phyloP scores from a whole-genome alignment of 1,140 invertebrate genomes.

The Drosophila leontia region DNA sequence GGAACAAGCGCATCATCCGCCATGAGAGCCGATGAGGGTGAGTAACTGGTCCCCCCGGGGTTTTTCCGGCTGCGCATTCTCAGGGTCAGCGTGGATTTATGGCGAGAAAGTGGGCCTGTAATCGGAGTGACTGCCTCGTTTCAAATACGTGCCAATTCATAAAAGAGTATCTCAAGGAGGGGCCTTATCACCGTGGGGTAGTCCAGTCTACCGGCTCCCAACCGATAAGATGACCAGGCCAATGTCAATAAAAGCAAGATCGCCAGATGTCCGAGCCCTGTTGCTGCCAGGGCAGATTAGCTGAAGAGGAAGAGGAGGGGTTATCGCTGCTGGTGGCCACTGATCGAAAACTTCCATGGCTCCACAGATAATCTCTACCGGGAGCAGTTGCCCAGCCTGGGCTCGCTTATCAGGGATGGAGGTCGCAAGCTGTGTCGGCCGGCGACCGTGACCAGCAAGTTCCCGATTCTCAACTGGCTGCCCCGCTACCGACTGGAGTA shows the following conservation, averaged over 20 bases:
- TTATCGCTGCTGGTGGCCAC: background rate
- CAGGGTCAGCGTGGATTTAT: conserved; percentile 26
- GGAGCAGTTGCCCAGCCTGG: conserved; percentile 69
- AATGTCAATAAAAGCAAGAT: conserved; percentile 23
- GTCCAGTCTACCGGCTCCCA: background rate
- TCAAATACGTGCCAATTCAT: conserved; percentile 55
- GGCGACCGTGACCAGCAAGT: conserved; percentile 85
- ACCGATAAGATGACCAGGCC: conserved; percentile 30
- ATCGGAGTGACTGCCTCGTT: conserved; percentile 6
- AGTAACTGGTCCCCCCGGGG: conserved; percentile 33
- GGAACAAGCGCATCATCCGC: conserved; percentile 7
- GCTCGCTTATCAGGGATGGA: conserved; percentile 53
- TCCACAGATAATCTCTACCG: conserved; percentile 67
- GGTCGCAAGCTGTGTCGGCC: conserved; percentile 80
- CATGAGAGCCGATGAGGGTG: conserved; percentile 59
- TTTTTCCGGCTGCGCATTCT: conserved; percentile 22
- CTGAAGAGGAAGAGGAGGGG: conserved; percentile 7
- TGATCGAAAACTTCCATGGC: conserved; percentile 6
- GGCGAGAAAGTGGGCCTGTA: conserved; percentile 10
- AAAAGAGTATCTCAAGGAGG: conserved; percentile 36
- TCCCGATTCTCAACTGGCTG: conserved; percentile 89
- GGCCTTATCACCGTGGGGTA: conserved; percentile 38
- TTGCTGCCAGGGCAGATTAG: conserved; percentile 46
- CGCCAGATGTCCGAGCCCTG: conserved; percentile 7
- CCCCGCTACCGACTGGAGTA: conserved; percentile 87